Evolutionary conservation across 2,797 vertebrate genomes (phyloP), one percentile per base, ranked within the genome.

Genomic region (Zenarchopterus dispar): DNA sequence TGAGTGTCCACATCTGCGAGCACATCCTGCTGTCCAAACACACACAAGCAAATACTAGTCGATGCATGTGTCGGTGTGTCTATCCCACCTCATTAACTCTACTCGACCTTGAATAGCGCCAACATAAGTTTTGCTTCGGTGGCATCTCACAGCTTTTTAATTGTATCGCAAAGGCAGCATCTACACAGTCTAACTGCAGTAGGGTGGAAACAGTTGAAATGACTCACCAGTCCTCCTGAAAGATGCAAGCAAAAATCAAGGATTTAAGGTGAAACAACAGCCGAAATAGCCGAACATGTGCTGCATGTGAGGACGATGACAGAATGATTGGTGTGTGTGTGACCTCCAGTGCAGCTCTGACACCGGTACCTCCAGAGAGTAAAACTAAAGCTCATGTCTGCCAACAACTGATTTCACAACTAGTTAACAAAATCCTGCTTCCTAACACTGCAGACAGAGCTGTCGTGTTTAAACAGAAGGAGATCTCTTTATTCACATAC

Each of bases 391-490:
- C 17, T 28, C 10, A 26, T 16, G 51, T 39, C 50, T 72, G 50
- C 63, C 54, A 83, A 80, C 71, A 81, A 51, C 46, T 55, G 72
- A 73, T 60, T 72, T 85, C 76, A 78, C 78, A 82, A 74, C 68
- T 62, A 76, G 75, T 62, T 80, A 53, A 69, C 55, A 79, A 28
- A 75, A 57, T 56, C 36, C 49, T 22, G 22, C 60, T 62, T 70
- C 52, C 66, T 11, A 54, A 57, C 64, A 48, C 41, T 31, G 60
- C 48, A 51, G 61, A 6, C 52, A 11, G 8, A 33, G 48, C n/a
- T 51, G 33, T 53, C 28, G 3, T 63, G 56, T 79, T 78, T 72
- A 43, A 53, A 61, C 26, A 61, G 36, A 42, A n/a, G 9, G 10
- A 39, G 5, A 18, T 58, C 1, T 52, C 33, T 56, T 73, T n/a